Evolutionary conservation across 2,888 invertebrate genomes (phyloP).

Genomic region (Agrilus cyanescens): DNA sequence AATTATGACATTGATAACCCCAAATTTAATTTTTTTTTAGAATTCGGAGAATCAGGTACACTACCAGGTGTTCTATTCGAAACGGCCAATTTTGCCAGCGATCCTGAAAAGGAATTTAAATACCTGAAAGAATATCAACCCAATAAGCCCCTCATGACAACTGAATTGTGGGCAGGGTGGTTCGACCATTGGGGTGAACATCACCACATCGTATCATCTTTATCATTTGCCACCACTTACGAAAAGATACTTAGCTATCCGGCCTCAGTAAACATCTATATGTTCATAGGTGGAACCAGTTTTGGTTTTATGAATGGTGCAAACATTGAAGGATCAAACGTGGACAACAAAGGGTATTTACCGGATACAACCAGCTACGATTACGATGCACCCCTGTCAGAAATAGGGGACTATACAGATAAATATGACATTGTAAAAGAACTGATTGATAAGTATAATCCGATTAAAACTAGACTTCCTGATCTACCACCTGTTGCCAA

Average conservation of each 20-base stretch:
- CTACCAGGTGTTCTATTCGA: constrained; percentile 21
- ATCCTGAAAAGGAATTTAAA: constrained; percentile 33
- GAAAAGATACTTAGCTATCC: constrained; percentile 22
- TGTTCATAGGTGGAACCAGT: constrained; percentile 86
- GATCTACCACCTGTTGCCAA: constrained; percentile 56
- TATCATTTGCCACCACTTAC: constrained; percentile 19
- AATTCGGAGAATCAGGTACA: too few relatives aligned
- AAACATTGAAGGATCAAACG: constrained; percentile 14
- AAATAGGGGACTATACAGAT: constrained; percentile 80
- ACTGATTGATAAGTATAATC: constrained; percentile 32
- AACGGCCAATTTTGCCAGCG: constrained; percentile 40
- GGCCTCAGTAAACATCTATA: constrained; percentile 73
- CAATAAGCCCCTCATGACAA: constrained; percentile 40
- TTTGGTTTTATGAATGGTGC: constrained; percentile 52
- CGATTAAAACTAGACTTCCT: constrained; percentile 26
- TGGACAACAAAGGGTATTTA: constrained; percentile 22
- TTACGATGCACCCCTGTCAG: constrained; percentile 75
- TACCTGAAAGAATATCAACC: constrained; percentile 34
- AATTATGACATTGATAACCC: too few relatives aligned
- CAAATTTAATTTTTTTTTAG: too few relatives aligned
- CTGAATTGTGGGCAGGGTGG: constrained; percentile 49
- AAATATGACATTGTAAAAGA: constrained; percentile 65
- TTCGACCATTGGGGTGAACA: constrained; percentile 42
- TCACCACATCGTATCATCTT: constrained; percentile 17
- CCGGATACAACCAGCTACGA: constrained; percentile 36